These are phyloP conservation scores for Diabrotica balteata DNA, from an alignment of 2,888 invertebrate genomes.

Conservation along the genomic window DNA sequence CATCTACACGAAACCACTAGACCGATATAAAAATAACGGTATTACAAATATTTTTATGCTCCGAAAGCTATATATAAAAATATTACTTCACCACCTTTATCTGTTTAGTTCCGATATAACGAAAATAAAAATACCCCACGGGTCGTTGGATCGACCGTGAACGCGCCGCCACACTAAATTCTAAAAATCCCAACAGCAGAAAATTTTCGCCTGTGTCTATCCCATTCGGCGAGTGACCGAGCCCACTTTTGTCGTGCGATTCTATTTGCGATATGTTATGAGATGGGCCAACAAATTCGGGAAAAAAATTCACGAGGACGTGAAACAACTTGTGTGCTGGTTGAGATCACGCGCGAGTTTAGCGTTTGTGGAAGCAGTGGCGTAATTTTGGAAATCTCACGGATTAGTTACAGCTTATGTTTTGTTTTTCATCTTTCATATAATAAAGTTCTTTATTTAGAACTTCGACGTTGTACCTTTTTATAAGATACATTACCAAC, in stretches of 20 bases:
- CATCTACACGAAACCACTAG: too few relatives aligned
- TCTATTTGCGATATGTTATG: conserved; percentile 25
- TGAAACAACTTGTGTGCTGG: not conserved
- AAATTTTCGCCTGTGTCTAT: conserved; percentile 14
- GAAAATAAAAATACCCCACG: not conserved
- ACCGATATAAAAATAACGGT: too few relatives aligned
- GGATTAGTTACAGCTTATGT: too few relatives aligned
- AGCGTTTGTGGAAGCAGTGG: not conserved
- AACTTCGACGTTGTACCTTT: too few relatives aligned
- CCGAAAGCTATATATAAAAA: too few relatives aligned
- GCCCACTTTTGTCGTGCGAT: conserved; percentile 24
- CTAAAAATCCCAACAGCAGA: conserved; percentile 22
- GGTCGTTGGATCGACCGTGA: conserved; percentile 13
- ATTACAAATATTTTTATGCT: too few relatives aligned
- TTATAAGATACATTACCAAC: too few relatives aligned
- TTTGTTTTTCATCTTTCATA: too few relatives aligned
- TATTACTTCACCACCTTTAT: too few relatives aligned
- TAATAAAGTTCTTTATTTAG: too few relatives aligned
- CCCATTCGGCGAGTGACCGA: conserved; percentile 10
- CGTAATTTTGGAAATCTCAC: too few relatives aligned
- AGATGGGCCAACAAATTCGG: conserved; percentile 15
- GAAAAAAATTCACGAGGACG: conserved; percentile 15
- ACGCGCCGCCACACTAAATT: conserved; percentile 20
- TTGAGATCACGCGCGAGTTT: not conserved
- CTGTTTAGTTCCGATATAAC: not conserved